phyloP scores from a whole-genome alignment of 2,797 vertebrate species.

The Parotocinclus haroldoi region DNA sequence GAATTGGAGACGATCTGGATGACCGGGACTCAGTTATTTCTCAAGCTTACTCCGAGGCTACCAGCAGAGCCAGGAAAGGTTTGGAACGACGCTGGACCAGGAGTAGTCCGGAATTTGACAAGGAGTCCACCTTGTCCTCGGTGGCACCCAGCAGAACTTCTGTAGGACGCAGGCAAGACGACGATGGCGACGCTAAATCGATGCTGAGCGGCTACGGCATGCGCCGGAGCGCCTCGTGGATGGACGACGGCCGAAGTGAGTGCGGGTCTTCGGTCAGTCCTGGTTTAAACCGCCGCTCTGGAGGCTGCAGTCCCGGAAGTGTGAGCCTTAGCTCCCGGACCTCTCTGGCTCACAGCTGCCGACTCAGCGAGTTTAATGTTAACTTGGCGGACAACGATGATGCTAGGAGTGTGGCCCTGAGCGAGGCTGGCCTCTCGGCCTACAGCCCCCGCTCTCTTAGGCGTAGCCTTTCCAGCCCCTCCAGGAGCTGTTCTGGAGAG shows the following conservation, averaged over 20 bases:
- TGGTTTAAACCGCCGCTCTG: slow-evolving; percentile 54
- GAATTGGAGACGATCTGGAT: slow-evolving; percentile 62
- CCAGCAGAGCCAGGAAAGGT: slow-evolving; percentile 76
- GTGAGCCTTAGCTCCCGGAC: slow-evolving; percentile 70
- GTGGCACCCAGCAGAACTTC: slow-evolving; percentile 79
- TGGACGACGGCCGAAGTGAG: slow-evolving; percentile 71
- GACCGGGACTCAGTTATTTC: slow-evolving; percentile 79
- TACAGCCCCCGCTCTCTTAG: slow-evolving; percentile 77
- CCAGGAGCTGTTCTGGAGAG: slow-evolving; percentile 70
- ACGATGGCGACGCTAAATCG: slow-evolving; percentile 76
- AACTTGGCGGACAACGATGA: slow-evolving; percentile 59
- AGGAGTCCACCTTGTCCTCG: slow-evolving; percentile 76
- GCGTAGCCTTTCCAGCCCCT: slow-evolving; percentile 85
- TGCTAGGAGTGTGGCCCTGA: slow-evolving; percentile 71
- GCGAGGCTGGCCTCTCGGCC: slow-evolving; percentile 67
- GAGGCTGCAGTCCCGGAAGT: slow-evolving; percentile 57
- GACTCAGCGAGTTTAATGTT: slow-evolving; percentile 77
- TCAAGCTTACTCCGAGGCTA: slow-evolving; percentile 77
- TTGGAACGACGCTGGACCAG: slow-evolving; percentile 84
- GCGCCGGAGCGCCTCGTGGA: slow-evolving; percentile 77
- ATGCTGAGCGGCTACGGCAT: slow-evolving; percentile 74
- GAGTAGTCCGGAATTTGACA: slow-evolving; percentile 77
- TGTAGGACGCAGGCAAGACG: slow-evolving; percentile 64
- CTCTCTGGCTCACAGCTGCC: slow-evolving; percentile 80
- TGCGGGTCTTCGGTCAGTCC: slow-evolving; percentile 53